Conservation (phyloP, 2,797 vertebrate species). For the Pantherophis vulpinus region DNA sequence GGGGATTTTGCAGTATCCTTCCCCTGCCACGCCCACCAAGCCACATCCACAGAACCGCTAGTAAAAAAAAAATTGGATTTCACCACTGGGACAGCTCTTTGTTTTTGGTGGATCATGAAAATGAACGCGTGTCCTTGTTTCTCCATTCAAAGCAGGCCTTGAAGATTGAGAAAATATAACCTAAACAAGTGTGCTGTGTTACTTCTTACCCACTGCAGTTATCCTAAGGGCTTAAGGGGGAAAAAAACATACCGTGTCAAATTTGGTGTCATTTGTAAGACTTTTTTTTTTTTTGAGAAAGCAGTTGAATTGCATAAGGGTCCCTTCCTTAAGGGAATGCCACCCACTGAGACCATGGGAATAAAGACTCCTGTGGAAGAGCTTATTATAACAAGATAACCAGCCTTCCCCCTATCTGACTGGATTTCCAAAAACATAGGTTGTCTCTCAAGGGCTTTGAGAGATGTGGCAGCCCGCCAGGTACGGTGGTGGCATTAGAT, state of each 20-base stretch:
- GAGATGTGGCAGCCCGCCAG: not conserved
- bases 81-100: too few relatives aligned
- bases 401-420: not conserved
- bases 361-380: not conserved
- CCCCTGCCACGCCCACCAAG: too few relatives aligned
- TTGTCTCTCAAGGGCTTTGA: not conserved
- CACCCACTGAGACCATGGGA: not conserved
- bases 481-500: not conserved
- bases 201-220: not conserved
- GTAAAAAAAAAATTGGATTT: too few relatives aligned
- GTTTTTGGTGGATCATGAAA: not conserved
- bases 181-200: slow-evolving; percentile 53
- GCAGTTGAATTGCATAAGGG: not conserved
- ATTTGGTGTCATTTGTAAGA: not conserved
- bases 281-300: not conserved
- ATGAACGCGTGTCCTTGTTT: slow-evolving; percentile 40
- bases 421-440: not conserved
- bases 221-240: not conserved
- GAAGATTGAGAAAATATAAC: slow-evolving; percentile 54
- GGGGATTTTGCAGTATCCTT: too few relatives aligned
- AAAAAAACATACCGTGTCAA: not conserved
- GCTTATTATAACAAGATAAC: not conserved
- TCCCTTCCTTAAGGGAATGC: not conserved
- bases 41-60: too few relatives aligned
- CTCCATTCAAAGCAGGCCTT: slow-evolving; percentile 44